Percentiles rank a stretch among this genome's conserved stretches.
Evolutionary conservation across 1,140 invertebrate species (phyloP).

Genomic region (Magallana angulata): DNA sequence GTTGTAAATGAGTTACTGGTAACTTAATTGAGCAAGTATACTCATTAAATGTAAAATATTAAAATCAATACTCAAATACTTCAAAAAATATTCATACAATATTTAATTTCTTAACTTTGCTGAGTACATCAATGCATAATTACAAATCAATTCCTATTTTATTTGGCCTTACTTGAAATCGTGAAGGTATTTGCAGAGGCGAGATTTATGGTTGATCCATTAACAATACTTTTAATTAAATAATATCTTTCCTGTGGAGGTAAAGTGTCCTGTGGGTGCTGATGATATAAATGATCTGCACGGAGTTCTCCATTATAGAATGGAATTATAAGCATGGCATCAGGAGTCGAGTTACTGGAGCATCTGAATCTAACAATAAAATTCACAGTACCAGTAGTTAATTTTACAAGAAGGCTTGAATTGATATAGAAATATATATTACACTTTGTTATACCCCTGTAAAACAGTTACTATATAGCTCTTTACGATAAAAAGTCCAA

Average conservation of each 20-base stretch:
- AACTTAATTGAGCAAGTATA: no score
- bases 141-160: no score
- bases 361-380: constrained; percentile 39
- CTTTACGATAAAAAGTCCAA: no score
- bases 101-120: not conserved
- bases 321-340: constrained; percentile 35
- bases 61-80: not conserved
- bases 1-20: no score
- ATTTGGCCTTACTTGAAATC: constrained; percentile 44
- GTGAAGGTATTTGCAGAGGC: constrained; percentile 28
- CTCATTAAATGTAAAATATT: no score
- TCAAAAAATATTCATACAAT: not conserved
- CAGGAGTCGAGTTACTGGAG: constrained; percentile 5
- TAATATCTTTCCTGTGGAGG: constrained; percentile 39
- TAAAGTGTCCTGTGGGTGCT: not conserved
- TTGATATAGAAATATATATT: no score
- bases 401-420: no score
- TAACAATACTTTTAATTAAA: constrained; percentile 8
- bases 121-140: not conserved
- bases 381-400: no score
- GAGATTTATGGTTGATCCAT: not conserved
- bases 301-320: constrained; percentile 42
- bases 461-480: no score
- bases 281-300: constrained; percentile 52
- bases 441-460: no score